These are phyloP conservation scores for Acanthosepion lycidas DNA, from an alignment of 2,888 invertebrate genomes.

Conservation along the genomic window DNA sequence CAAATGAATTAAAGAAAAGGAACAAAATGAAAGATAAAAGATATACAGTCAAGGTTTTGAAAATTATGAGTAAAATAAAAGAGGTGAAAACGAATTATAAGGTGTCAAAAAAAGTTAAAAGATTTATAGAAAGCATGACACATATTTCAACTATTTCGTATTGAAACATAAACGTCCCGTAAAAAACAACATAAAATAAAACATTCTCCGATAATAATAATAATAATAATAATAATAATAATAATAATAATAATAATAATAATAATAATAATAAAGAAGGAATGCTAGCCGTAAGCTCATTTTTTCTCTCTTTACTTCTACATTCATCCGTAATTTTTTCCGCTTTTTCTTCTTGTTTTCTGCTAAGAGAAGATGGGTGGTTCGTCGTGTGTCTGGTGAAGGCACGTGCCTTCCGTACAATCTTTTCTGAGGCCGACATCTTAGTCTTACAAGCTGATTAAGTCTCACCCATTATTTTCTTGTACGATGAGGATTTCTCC, in stretches of 20 bases:
- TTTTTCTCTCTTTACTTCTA: not conserved
- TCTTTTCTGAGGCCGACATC: not conserved
- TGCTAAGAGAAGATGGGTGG: not conserved
- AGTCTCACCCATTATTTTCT: conserved; percentile 24
- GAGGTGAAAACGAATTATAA: no score
- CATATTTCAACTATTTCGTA: no score
- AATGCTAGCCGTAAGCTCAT: not conserved
- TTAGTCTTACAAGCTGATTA: not conserved
- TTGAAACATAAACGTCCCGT: not conserved
- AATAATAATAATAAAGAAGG: not conserved
- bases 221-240: not conserved
- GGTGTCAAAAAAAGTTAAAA: no score
- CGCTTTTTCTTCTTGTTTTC: not conserved
- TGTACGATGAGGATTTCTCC: not conserved
- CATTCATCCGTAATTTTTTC: not conserved
- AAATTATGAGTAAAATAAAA: no score
- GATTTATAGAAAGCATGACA: no score
- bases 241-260: not conserved
- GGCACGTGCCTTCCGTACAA: not conserved
- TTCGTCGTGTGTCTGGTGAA: not conserved
- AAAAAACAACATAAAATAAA: not conserved
- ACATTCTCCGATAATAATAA: not conserved
- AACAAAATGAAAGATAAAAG: no score
- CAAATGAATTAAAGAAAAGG: no score
- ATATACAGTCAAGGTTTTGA: no score